These are phyloP conservation scores for Eupithecia vulgata DNA, from an alignment of 2,888 invertebrate species.

Conservation along the genomic window DNA sequence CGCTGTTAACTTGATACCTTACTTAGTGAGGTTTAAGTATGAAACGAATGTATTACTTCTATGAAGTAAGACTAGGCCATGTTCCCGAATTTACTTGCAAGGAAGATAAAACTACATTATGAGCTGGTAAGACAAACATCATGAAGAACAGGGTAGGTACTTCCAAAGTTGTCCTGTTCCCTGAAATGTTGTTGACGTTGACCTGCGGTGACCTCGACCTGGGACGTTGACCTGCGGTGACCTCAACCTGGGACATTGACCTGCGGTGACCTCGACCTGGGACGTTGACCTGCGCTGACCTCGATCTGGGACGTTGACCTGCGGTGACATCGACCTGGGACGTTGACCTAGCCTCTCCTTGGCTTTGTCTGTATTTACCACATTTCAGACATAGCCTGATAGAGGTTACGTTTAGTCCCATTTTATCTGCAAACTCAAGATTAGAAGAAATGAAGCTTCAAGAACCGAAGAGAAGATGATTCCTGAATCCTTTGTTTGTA, in stretches of 20 bases:
- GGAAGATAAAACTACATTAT: not conserved
- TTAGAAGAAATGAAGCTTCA: not conserved
- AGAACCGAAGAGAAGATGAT: constrained; percentile 1
- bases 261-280: constrained; percentile 43
- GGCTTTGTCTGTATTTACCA: constrained; percentile 82
- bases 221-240: not conserved
- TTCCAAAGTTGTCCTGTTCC: not conserved
- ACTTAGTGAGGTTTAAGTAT: not conserved
- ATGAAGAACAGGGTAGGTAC: too few relatives aligned
- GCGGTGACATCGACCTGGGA: constrained; percentile 50
- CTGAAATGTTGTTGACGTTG: not conserved
- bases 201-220: not conserved
- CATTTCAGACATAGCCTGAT: constrained; percentile 84
- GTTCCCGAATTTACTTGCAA: not conserved
- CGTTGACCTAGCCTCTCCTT: constrained; percentile 84
- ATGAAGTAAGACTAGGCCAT: not conserved
- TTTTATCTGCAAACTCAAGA: constrained; percentile 43
- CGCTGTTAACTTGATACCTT: constrained; percentile 10
- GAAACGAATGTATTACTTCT: not conserved
- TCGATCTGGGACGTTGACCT: not conserved
- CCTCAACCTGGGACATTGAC: not conserved
- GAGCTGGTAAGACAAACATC: not conserved
- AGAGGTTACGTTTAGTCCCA: constrained; percentile 83
- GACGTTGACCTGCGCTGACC: constrained; percentile 79
- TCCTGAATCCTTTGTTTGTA: not conserved